Base-by-base conservation (phyloP, 2,113 vertebrate species). In the Axis porcinus region DNA sequence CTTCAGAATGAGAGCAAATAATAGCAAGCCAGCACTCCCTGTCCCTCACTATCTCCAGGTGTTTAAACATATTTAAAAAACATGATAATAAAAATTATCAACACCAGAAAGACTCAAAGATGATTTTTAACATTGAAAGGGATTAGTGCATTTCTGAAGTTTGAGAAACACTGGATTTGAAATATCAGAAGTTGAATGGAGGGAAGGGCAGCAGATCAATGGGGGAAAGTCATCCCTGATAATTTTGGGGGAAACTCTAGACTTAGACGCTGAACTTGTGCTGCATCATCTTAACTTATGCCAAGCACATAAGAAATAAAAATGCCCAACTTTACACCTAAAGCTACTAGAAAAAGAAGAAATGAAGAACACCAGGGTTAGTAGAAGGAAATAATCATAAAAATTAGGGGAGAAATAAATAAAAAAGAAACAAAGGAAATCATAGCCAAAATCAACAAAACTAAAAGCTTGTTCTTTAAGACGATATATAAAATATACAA, bases 1-100 rank as follows among this genome's bases (percentile, higher is more conserved):
- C n/a, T n/a, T n/a, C n/a, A n/a, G n/a, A n/a, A n/a, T n/a, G n/a
- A n/a, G n/a, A n/a, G n/a, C n/a, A n/a, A n/a, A n/a, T n/a, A n/a
- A n/a, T n/a, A 70, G 67, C 67, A 70, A 40, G 67, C 9, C 67
- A 70, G 67, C n/a, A 36, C 5, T 23, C 5, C 67, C 67, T 70
- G 67, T 70, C 19, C 67, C 19, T 36, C n/a, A 70, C n/a, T 70
- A 23, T 70, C 67, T 70, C n/a, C n/a, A 70, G 10, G 47, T 91
- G 14, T 95, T 98, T 86, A 83, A 45, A 45, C 30, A 70, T 86
- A 89, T 89, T 89, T 89, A 76, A 86, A 40, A 89, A 95, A 60
- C n/a, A 83, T 47, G 91, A 33, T 94, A 96, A 90, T 88, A 96
- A 52, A 93, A 91, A 86, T 47, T 55, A 33, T 96, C 14, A 94